Conservation (phyloP, 2,113 vertebrate species). For the Caracal caracal region DNA sequence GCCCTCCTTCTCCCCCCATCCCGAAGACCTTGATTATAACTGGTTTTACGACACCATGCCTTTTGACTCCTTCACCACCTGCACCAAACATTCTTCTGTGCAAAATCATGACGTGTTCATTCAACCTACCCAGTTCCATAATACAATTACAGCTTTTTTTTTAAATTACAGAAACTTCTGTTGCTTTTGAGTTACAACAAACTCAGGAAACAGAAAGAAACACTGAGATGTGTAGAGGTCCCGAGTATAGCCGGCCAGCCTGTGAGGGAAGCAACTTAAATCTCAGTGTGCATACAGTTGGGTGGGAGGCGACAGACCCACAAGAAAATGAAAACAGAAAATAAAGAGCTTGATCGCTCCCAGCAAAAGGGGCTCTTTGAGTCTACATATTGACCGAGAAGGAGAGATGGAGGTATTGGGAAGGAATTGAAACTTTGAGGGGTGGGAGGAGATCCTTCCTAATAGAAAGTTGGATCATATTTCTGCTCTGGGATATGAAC, state of each 20-base stretch:
- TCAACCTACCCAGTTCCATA: background rate
- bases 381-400: background rate
- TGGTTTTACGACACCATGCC: background rate
- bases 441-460: background rate
- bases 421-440: background rate
- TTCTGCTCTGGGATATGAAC: background rate
- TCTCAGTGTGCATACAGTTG: rapidly evolving
- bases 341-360: background rate
- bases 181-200: background rate
- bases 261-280: background rate
- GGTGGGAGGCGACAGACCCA: rapidly evolving
- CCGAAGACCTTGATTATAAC: background rate
- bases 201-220: background rate
- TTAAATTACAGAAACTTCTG: background rate
- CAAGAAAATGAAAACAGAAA: background rate
- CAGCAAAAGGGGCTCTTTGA: background rate
- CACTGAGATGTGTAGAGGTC: background rate
- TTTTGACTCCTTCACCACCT: background rate
- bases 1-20: background rate
- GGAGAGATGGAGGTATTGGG: background rate
- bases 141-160: background rate
- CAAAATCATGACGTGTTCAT: background rate
- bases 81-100: background rate
- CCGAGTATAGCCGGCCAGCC: too few relatives aligned
- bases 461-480: background rate